Conservation (phyloP, 2,113 vertebrate species). For the Fulmarus glacialis region DNA sequence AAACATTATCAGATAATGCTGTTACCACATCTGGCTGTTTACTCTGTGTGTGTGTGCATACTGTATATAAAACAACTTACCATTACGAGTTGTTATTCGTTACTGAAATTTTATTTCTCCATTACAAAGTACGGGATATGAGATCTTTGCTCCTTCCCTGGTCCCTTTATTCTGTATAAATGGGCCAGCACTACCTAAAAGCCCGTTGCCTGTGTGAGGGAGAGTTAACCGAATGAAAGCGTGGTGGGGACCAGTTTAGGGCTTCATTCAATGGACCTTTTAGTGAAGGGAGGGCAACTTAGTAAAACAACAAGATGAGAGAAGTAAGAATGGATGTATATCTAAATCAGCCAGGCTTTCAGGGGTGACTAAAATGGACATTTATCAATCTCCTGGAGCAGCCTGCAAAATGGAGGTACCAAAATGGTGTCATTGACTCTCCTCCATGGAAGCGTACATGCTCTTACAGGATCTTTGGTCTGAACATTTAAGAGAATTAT, state of each 20-base stretch:
- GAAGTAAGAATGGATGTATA: neutral
- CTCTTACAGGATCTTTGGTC: neutral
- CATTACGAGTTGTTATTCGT: neutral
- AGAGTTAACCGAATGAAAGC: neutral
- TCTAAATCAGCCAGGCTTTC: neutral
- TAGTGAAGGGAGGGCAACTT: neutral
- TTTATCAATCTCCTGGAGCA: neutral
- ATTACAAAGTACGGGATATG: neutral
- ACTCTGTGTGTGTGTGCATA: rapidly evolving
- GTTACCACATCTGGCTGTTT: neutral
- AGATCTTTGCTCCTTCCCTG: neutral
- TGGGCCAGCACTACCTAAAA: neutral
- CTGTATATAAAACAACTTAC: neutral
- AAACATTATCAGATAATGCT: neutral
- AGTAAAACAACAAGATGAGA: neutral
- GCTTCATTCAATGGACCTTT: neutral
- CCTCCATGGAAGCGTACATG: neutral
- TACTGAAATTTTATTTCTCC: neutral
- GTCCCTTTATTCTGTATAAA: neutral
- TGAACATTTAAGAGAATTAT: neutral
- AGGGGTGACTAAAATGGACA: neutral
- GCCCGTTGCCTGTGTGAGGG: rapidly evolving
- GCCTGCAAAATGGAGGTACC: neutral
- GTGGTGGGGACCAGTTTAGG: rapidly evolving
- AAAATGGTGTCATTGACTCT: rapidly evolving